These are phyloP conservation scores for Macrosoma leucophasiata DNA, from an alignment of 2,888 invertebrate genomes.

Conservation along the genomic window DNA sequence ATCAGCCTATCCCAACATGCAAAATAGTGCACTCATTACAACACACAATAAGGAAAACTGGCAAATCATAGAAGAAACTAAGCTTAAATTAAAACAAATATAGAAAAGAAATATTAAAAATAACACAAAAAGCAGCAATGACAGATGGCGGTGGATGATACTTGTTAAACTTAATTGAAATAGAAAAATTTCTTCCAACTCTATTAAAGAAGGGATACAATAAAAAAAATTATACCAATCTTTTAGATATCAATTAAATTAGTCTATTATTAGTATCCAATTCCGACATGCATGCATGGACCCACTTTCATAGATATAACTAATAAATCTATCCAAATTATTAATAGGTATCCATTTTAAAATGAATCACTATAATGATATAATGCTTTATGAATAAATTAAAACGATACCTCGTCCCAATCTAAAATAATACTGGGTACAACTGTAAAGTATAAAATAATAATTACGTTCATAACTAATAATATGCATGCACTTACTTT, in stretches of 20 bases:
- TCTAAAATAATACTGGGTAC: conserved; percentile 41
- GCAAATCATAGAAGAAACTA: conserved; percentile 26
- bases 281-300: too few relatives aligned
- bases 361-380: too few relatives aligned
- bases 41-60: conserved; percentile 4
- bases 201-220: not conserved
- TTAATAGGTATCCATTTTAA: too few relatives aligned
- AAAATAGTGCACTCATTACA: not conserved
- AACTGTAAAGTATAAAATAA: too few relatives aligned
- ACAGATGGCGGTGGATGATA: conserved; percentile 39
- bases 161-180: conserved; percentile 1
- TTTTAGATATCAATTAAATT: too few relatives aligned
- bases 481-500: too few relatives aligned
- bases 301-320: too few relatives aligned
- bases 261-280: too few relatives aligned
- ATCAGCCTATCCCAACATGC: too few relatives aligned
- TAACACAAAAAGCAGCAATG: conserved; percentile 60
- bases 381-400: too few relatives aligned
- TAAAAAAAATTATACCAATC: not conserved
- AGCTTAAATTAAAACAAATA: conserved; percentile 21
- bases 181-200: not conserved
- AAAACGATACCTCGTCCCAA: conserved; percentile 59
- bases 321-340: too few relatives aligned
- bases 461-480: too few relatives aligned
- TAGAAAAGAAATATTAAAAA: conserved; percentile 27